Conservation (phyloP, 2,888 invertebrate genomes). For the Pandemis heparana region DNA sequence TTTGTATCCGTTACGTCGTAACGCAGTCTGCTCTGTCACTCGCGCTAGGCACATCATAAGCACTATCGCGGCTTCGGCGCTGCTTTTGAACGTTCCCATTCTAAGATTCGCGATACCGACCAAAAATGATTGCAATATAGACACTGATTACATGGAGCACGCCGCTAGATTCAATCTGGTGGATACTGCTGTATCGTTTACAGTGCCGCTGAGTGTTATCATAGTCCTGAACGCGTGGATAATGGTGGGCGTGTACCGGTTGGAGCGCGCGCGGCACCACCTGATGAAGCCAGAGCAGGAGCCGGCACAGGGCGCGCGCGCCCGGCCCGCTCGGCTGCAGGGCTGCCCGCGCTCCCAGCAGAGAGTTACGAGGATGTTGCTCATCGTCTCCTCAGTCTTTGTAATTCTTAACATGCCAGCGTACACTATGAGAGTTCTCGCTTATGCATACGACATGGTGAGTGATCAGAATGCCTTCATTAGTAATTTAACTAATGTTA, state of each 20-base stretch:
- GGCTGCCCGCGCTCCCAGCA: slow-evolving; percentile 84
- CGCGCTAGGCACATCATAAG: slow-evolving; percentile 88
- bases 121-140: slow-evolving; percentile 77
- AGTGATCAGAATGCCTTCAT: slow-evolving; percentile 63
- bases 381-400: slow-evolving; percentile 92
- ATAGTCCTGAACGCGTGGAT: slow-evolving; percentile 90
- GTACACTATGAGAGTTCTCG: slow-evolving; percentile 88
- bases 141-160: slow-evolving; percentile 78
- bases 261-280: slow-evolving; percentile 77
- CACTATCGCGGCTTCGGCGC: slow-evolving; percentile 79
- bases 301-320: slow-evolving; percentile 38
- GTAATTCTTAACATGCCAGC: slow-evolving; percentile 92
- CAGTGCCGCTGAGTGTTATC: slow-evolving; percentile 90
- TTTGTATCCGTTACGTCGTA: slow-evolving; percentile 89
- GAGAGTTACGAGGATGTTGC: slow-evolving; percentile 92
- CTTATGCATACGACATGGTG: slow-evolving; percentile 84
- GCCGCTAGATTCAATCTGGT: slow-evolving; percentile 88
- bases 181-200: slow-evolving; percentile 90
- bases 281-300: slow-evolving; percentile 57
- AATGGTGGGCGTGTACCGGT: slow-evolving; percentile 87
- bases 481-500: not conserved
- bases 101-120: slow-evolving; percentile 77
- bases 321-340: slow-evolving; percentile 50
- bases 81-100: slow-evolving; percentile 87
- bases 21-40: slow-evolving; percentile 89